Evolutionary conservation across 2,797 vertebrate genomes (phyloP).

Genomic region (Channallabes apus): DNA sequence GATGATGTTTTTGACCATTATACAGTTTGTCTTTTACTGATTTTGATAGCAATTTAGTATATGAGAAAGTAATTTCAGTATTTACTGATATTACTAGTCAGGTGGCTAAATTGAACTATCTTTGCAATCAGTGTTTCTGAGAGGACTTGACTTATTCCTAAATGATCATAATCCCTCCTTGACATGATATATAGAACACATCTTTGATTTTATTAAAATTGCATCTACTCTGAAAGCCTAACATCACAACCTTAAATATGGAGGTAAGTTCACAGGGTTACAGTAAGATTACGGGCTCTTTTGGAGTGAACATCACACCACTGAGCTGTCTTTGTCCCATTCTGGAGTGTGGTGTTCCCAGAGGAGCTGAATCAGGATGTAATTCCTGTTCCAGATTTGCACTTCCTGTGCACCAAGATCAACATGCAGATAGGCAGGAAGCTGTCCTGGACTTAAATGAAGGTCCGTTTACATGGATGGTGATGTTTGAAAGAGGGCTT

Average conservation of each 20-base stretch:
- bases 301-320: conserved; percentile 35
- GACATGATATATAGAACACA: not conserved
- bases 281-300: not conserved
- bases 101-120: not conserved
- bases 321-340: conserved; percentile 22
- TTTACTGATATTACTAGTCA: not conserved
- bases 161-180: not conserved
- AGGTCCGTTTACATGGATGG: conserved; percentile 14
- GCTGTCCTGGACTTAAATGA: conserved; percentile 27
- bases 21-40: not conserved
- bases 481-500: conserved; percentile 18
- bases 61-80: not conserved
- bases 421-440: conserved; percentile 68
- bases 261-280: not conserved
- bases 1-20: not conserved
- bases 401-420: conserved; percentile 73
- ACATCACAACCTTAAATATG: not conserved
- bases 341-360: conserved; percentile 49
- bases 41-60: not conserved
- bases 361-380: conserved; percentile 68
- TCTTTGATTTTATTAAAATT: not conserved
- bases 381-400: conserved; percentile 61
- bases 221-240: not conserved
- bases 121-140: not conserved
- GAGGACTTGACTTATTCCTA: not conserved